Conservation (phyloP, 2,888 invertebrate genomes). For the Cosmia pyralina region DNA sequence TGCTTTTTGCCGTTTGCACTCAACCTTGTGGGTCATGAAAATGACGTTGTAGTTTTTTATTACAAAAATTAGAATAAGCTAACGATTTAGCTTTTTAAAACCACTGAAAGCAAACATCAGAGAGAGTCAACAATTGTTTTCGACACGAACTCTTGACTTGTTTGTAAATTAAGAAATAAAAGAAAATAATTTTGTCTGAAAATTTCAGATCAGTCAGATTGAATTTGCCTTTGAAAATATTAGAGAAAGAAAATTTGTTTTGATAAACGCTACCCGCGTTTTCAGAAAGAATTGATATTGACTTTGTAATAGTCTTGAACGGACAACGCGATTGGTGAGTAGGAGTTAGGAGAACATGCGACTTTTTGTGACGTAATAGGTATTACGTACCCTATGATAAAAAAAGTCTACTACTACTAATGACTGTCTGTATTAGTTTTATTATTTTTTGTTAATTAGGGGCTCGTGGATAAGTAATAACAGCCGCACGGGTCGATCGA, state of each 20-base stretch:
- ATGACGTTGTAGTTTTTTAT: slow-evolving; percentile 64
- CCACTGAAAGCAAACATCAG: slow-evolving; percentile 21
- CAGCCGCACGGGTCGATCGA: too few species aligned
- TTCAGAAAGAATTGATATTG: slow-evolving; percentile 6
- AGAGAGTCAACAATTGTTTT: slow-evolving; percentile 10
- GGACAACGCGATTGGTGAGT: not conserved
- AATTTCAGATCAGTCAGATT: not conserved
- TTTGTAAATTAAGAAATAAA: slow-evolving; percentile 20
- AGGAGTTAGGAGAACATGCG: not conserved
- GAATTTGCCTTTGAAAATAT: slow-evolving; percentile 13
- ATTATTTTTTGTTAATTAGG: not conserved
- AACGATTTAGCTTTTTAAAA: slow-evolving; percentile 42
- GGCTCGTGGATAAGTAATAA: too few species aligned
- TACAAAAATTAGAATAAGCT: slow-evolving; percentile 59
- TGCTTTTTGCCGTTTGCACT: slow-evolving; percentile 14
- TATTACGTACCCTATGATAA: not conserved
- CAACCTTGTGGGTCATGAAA: slow-evolving; percentile 57
- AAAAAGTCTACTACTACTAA: not conserved
- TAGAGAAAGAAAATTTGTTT: slow-evolving; percentile 5
- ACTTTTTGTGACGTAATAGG: not conserved
- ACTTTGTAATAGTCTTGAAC: slow-evolving; percentile 2
- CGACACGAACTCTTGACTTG: slow-evolving; percentile 12
- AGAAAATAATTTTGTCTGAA: not conserved
- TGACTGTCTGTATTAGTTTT: not conserved
- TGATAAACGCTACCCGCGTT: slow-evolving; percentile 11